Evolutionary conservation across 64 coral and sea anemone species (phyloP).

Genomic region (Stichodactyla helianthus): DNA sequence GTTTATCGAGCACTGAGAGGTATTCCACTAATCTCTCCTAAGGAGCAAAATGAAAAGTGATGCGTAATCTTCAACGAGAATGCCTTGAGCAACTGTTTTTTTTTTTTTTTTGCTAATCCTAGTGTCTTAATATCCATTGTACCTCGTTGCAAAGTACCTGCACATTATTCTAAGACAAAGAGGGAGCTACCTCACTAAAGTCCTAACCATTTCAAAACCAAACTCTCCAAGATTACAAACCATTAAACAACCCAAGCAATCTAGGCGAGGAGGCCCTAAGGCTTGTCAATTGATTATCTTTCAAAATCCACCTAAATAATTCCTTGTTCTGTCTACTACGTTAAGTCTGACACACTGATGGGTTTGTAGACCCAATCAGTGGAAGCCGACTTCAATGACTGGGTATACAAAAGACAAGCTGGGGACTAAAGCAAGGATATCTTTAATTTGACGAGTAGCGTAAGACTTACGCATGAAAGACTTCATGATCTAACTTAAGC

Average conservation of each 20-base stretch:
- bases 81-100: background rate
- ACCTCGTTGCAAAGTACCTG: background rate
- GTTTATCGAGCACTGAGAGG: conserved; percentile 2
- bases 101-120: background rate
- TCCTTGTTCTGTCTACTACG: background rate
- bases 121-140: background rate
- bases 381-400: background rate
- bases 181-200: background rate
- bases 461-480: too few relatives aligned
- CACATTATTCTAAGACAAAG: background rate
- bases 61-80: background rate
- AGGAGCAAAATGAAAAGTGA: background rate
- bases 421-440: too few relatives aligned
- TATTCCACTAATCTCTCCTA: conserved; percentile 6
- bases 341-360: background rate
- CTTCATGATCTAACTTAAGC: too few relatives aligned
- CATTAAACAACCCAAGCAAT: background rate
- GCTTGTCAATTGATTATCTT: background rate
- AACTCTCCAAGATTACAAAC: background rate
- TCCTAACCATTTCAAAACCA: background rate
- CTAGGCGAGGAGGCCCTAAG: background rate
- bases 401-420: too few relatives aligned
- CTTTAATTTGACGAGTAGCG: too few relatives aligned
- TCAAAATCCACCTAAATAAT: background rate
- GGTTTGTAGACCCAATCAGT: background rate